These are phyloP conservation scores for Tetranychus piercei DNA, from an alignment of 2,888 invertebrate species.

Conservation along the genomic window DNA sequence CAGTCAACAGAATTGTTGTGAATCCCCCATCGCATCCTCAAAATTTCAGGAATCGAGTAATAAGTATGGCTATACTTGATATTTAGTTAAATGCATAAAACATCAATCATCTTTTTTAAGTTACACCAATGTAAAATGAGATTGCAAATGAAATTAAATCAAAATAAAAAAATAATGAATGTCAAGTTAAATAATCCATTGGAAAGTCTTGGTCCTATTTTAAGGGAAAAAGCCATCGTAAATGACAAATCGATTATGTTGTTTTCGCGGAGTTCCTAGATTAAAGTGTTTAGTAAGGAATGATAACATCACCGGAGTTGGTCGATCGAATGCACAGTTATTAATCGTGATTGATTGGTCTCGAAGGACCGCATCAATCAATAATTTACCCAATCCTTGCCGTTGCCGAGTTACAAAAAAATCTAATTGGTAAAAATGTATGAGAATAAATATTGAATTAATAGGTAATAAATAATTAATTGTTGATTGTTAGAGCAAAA, in stretches of 20 bases:
- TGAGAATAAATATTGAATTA: not conserved
- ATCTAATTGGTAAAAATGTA: conserved; percentile 9
- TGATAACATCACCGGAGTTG: conserved; percentile 19
- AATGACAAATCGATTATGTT: conserved; percentile 22
- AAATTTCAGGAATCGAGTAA: no score
- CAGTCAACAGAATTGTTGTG: not conserved
- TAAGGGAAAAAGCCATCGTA: conserved; percentile 14
- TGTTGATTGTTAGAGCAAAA: not conserved
- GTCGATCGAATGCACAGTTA: conserved; percentile 20
- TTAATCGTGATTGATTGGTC: not conserved
- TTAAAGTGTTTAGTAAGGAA: conserved; percentile 19
- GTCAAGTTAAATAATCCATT: not conserved
- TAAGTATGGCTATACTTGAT: no score
- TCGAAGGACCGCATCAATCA: conserved; percentile 10
- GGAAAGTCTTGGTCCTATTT: not conserved
- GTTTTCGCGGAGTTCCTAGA: conserved; percentile 15
- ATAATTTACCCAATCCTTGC: conserved; percentile 16
- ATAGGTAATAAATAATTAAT: not conserved
- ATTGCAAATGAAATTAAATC: no score
- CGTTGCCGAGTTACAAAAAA: conserved; percentile 18
- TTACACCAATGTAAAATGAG: no score
- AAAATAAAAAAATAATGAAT: no score
- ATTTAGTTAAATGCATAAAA: no score
- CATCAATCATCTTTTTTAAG: no score
- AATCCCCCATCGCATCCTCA: not conserved